Base-by-base conservation (phyloP, 2,113 vertebrate species). In the Lonchura striata region DNA sequence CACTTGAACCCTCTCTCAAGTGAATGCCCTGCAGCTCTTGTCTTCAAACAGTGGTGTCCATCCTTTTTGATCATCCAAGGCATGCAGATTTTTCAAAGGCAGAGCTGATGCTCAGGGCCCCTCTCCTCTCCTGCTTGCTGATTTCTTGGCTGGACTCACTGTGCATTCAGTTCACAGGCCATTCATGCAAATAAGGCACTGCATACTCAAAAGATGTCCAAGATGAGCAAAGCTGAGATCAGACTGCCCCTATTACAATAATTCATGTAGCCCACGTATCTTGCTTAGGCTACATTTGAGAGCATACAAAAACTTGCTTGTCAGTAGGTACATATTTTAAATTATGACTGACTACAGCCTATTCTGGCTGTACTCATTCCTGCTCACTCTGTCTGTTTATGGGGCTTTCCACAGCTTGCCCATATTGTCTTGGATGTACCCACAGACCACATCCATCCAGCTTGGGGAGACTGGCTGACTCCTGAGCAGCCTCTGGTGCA, bases 1-100 rank as follows among this genome's bases (percentile, higher is more conserved):
- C 82, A 90, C 85, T 85, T 80, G 85, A 95, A 80, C 90, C 75
- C 49, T 3, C 64, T 93, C 90, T 92, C 74, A 7, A 95, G 57
- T 37, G 57, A 89, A 69, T 71, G 78, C 66, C 75, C 78, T 80
- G 44, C 68, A 88, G 85, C 90, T 82, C 90, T 77, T 72, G 46
- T 90, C 75, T 93, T 93, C 88, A 93, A 53, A 90, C 39, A 86
- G 50, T 19, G 49, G 2, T 92, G 71, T 46, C 92, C 82, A 77
- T 65, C 66, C 68, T 77, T 87, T 88, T 88, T 90, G 79, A 82
- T 82, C 66, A 82, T 22, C 66, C n/a, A 35, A 85, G 69, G 41
- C 93, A 59, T 61, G 82, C 4, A 52, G 81, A 33, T n/a, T 89
- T 87, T 85, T 91, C 93, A 96, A 85, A 89, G 74, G 69, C 78